These are phyloP conservation scores for Drosophila mettleri DNA, from an alignment of 2,888 invertebrate genomes.

Conservation along the genomic window DNA sequence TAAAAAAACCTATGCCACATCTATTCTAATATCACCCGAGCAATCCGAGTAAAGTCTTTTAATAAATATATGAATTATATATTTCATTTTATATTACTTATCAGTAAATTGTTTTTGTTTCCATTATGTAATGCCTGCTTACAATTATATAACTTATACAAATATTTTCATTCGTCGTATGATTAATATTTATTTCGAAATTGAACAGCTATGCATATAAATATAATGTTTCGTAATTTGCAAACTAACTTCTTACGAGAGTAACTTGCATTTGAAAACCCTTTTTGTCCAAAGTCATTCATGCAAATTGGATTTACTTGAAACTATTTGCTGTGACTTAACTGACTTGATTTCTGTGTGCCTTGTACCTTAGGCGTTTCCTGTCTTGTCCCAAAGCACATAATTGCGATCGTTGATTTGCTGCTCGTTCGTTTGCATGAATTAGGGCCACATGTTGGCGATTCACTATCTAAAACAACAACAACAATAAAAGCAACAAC, in stretches of 20 bases:
- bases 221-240: too few species aligned
- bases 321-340: neutral
- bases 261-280: neutral
- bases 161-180: neutral
- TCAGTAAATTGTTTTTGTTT: neutral
- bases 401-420: constrained; percentile 46
- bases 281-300: neutral
- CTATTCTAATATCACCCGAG: neutral
- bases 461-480: constrained; percentile 32
- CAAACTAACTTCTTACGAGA: too few species aligned
- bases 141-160: neutral
- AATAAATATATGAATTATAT: neutral
- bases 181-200: neutral
- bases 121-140: neutral
- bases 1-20: neutral
- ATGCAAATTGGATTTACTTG: neutral
- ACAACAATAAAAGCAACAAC: constrained; percentile 25
- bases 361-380: constrained; percentile 59
- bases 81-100: neutral
- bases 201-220: too few species aligned
- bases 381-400: constrained; percentile 51
- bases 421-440: constrained; percentile 62
- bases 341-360: constrained; percentile 1
- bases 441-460: constrained; percentile 79
- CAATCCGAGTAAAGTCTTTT: neutral